Conservation (phyloP, 2,797 vertebrate genomes). For the Halcyon badia region DNA sequence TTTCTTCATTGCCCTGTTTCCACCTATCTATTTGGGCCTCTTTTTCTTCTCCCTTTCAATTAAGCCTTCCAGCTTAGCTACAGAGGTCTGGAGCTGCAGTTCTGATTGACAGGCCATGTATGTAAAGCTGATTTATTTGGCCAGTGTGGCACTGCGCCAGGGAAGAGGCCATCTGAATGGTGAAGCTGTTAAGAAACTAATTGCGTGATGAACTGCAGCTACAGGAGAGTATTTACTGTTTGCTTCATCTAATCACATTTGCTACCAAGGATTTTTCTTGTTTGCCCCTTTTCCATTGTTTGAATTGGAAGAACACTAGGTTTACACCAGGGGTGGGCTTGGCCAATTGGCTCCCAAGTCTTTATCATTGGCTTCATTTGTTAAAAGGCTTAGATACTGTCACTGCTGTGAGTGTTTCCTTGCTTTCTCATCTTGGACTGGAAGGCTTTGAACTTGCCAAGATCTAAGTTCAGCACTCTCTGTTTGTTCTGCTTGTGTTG, state of each 20-base stretch:
- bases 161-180: neutral
- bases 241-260: conserved; percentile 53
- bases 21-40: neutral
- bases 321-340: neutral
- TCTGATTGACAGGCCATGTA: neutral
- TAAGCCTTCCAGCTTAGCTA: neutral
- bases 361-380: neutral
- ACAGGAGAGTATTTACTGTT: neutral
- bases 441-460: neutral
- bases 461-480: neutral
- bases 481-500: conserved; percentile 23
- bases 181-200: conserved; percentile 52
- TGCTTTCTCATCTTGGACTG: neutral
- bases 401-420: neutral
- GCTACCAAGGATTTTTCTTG: conserved; percentile 14
- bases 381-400: neutral
- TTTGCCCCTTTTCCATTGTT: neutral
- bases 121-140: conserved; percentile 34
- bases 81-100: neutral
- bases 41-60: neutral
- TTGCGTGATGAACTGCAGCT: conserved; percentile 50
- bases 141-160: neutral
- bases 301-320: neutral
- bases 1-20: neutral
- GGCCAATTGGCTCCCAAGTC: neutral